Conservation (phyloP, 2,888 invertebrate genomes). For the Eupelmus urozonus region DNA sequence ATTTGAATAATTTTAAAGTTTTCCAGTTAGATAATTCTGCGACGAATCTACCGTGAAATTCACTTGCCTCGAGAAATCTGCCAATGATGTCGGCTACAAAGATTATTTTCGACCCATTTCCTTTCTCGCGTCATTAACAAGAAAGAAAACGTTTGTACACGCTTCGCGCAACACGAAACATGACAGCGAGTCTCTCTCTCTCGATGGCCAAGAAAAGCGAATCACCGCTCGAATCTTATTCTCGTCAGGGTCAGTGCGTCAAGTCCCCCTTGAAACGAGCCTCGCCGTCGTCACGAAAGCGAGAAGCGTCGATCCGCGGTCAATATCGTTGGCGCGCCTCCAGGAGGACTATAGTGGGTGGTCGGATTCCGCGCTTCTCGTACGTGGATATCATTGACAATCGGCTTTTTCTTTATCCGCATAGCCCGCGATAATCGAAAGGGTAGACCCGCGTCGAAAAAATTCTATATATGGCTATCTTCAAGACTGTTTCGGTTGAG, state of each 20-base stretch:
- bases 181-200: not conserved
- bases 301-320: conserved; percentile 29
- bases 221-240: not conserved
- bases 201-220: not conserved
- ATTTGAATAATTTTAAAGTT: no score
- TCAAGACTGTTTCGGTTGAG: no score
- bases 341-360: conserved; percentile 7
- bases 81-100: no score
- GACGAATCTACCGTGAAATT: no score
- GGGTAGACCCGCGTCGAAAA: not conserved
- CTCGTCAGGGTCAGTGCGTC: not conserved
- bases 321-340: conserved; percentile 38
- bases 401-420: not conserved
- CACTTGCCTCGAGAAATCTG: no score
- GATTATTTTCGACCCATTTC: no score
- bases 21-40: no score
- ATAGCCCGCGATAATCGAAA: not conserved
- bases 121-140: no score
- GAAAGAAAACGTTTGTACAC: not conserved
- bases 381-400: conserved; percentile 41
- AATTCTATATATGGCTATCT: no score
- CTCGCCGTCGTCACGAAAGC: not conserved
- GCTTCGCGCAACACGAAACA: not conserved
- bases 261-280: not conserved
- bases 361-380: not conserved